Evolutionary conservation across 1,140 invertebrate genomes (phyloP), one percentile per base, ranked within the genome.

Genomic region (Orius laevigatus): DNA sequence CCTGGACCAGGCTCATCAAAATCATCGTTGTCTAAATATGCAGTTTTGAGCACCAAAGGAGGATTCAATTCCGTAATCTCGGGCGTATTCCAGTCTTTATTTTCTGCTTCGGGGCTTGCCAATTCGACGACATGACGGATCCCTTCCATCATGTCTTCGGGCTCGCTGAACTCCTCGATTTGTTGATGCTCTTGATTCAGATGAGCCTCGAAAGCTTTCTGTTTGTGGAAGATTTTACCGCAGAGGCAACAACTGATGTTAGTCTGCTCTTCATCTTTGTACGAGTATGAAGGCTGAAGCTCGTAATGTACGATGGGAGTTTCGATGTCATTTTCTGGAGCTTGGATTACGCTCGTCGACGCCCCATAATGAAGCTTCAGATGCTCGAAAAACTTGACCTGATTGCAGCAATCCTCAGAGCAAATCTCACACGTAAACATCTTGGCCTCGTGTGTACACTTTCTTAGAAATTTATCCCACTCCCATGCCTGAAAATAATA

Each of bases 81-180:
- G 3, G 3, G 3, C 25, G 25, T 4, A 25, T 25, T 25, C 25
- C 25, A 25, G 25, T 53, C 54, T 4, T 53, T 49, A 5, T 11
- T 32, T 47, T 59, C 44, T 50, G 55, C 54, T 60, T 66, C 54
- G 10, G 43, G 54, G 20, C 53, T 47, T 18, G 53, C 50, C 34
- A 60, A 58, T 25, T 57, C 56, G 6, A 78, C 77, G 34, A 76
- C 71, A 56, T 75, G 74, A 49, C 79, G 68, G 51, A 83, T 81
- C 51, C 81, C 83, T 59, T 81, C 83, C 72, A 85, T 82, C 59
- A 86, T 70, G 62, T 85, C 83, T 62, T 85, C 83, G 0, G 81
- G 74, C 56, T 85, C 82, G 49, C 80, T 84, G 59, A 85, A 84
- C 60, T 84, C 82, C 53, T 73, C 69, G 5, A 70, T 65, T 60